Evolutionary conservation across 2,113 vertebrate species (phyloP).

Genomic region (Percina caprodes): DNA sequence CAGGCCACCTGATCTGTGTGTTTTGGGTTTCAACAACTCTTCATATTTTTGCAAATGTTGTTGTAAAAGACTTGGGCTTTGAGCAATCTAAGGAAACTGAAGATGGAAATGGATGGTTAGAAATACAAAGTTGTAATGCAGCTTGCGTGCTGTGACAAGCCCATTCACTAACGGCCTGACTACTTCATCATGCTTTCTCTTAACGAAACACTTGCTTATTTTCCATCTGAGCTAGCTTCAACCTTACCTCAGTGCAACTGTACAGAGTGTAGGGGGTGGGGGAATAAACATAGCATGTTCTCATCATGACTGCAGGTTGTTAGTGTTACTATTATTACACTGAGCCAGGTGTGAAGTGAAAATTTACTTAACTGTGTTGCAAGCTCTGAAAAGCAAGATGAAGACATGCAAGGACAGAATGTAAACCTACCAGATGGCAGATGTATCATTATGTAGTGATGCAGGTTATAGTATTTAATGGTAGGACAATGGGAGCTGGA

Average conservation of each 20-base stretch:
- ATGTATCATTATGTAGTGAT: neutral
- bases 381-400: neutral
- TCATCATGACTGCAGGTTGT: neutral
- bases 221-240: conserved; percentile 33
- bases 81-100: neutral
- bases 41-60: neutral
- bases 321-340: neutral
- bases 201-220: conserved; percentile 32
- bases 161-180: conserved; percentile 24
- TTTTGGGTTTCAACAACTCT: conserved; percentile 13
- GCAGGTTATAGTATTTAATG: conserved; percentile 3
- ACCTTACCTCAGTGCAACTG: neutral
- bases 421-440: neutral
- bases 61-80: neutral
- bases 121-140: neutral
- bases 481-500: conserved; percentile 3
- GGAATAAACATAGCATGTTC: conserved; percentile 26
- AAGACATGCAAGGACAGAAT: neutral
- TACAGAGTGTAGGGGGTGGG: conserved; percentile 1
- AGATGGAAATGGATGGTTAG: neutral
- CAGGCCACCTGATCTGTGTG: conserved; percentile 3
- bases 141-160: conserved; percentile 11
- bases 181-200: conserved; percentile 51
- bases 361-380: neutral
- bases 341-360: neutral